A percentile compares a stretch with the other conserved stretches of the same genome.
These are phyloP conservation scores for Xiphorhynchus elegans DNA, from an alignment of 2,113 vertebrate species.

Conservation along the genomic window DNA sequence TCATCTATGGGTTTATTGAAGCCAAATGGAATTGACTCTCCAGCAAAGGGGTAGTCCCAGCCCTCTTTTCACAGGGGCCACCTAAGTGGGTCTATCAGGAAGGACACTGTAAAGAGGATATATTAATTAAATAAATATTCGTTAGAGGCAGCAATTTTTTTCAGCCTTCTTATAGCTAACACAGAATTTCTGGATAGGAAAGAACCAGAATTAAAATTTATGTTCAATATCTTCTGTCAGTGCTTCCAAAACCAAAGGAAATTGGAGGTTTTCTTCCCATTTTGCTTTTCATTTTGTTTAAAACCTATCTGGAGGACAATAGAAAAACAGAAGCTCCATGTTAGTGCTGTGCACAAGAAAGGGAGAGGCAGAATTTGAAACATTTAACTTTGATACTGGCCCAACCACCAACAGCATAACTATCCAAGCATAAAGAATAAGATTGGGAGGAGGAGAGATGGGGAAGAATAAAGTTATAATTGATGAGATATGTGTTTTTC, in stretches of 20 bases:
- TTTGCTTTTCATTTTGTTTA: background rate
- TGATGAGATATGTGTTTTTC: background rate
- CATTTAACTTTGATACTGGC: background rate
- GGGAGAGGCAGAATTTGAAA: background rate
- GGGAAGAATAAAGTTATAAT: background rate
- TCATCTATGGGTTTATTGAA: rapidly evolving
- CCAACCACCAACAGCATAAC: background rate
- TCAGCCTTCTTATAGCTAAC: background rate
- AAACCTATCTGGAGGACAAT: background rate
- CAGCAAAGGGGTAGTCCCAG: background rate
- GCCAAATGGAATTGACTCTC: background rate
- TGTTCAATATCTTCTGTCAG: background rate
- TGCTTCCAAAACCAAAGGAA: background rate
- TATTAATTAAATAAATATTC: background rate
- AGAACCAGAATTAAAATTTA: background rate
- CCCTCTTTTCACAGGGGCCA: background rate
- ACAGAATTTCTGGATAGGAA: background rate
- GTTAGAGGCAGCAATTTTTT: background rate
- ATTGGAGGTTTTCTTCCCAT: background rate
- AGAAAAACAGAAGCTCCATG: background rate
- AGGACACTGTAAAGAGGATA: background rate
- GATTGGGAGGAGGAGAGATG: background rate
- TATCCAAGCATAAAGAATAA: background rate
- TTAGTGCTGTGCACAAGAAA: background rate
- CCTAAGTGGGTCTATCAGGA: background rate